Percentiles rank a stretch among this genome's conserved stretches.
Conservation (phyloP, 2,797 vertebrate genomes). For the Carapus acus region DNA sequence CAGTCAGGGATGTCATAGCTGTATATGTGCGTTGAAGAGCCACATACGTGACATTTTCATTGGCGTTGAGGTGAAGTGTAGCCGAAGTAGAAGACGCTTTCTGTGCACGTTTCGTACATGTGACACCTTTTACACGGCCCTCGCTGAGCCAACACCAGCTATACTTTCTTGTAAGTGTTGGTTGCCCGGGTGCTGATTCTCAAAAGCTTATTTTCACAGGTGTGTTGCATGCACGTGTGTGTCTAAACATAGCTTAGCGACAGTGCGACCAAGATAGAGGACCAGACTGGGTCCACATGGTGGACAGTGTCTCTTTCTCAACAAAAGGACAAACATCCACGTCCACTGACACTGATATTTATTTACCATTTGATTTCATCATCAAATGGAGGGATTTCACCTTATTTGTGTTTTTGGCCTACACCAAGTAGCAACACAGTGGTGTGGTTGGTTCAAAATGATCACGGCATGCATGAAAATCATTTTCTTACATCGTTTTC, state of each 20-base stretch:
- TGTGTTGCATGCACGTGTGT: constrained; percentile 22
- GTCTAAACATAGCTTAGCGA: constrained; percentile 12
- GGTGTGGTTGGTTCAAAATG: too few relatives aligned
- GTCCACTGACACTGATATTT: too few relatives aligned
- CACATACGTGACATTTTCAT: constrained; percentile 26
- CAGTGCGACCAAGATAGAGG: constrained; percentile 9
- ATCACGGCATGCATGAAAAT: too few relatives aligned
- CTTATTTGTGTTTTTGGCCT: too few relatives aligned
- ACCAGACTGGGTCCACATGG: too few relatives aligned
- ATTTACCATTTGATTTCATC: too few relatives aligned
- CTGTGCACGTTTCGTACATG: constrained; percentile 30
- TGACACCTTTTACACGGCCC: constrained; percentile 11
- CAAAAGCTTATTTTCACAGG: constrained; percentile 7
- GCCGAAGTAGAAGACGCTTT: constrained; percentile 23
- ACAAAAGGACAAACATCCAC: too few relatives aligned
- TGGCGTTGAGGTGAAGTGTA: constrained; percentile 32
- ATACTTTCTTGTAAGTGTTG: constrained; percentile 36
- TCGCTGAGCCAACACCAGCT: constrained; percentile 17
- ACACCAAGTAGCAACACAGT: too few relatives aligned
- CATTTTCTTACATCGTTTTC: too few relatives aligned
- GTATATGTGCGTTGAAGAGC: constrained; percentile 1
- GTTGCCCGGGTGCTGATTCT: constrained; percentile 10
- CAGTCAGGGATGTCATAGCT: constrained; percentile 32
- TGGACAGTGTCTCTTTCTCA: not conserved
- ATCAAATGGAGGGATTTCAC: too few relatives aligned